Base-by-base conservation (phyloP, 2,888 invertebrate species). In the Oegoconia quadripuncta region DNA sequence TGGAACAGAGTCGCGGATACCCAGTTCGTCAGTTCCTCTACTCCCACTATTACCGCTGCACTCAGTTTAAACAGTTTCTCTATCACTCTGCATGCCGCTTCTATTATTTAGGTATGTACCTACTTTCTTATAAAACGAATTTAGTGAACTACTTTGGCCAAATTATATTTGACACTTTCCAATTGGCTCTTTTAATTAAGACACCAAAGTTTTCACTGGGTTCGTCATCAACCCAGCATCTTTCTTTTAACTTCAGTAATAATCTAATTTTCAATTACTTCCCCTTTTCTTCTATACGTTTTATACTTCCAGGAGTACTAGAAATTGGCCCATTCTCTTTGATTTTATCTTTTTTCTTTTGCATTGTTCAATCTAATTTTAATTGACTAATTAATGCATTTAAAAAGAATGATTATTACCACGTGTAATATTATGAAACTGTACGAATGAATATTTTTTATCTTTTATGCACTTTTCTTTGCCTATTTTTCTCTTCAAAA, bases 1-100 rank as follows among this genome's bases (percentile, higher is more conserved):
- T 70, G 67, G 58, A 71, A 67, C 70, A 70, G 74, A 71, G 73
- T 73, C 75, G 75, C 70, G 79, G 76, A 68, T 64, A 60, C 68
- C 65, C 62, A 69, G 64, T 69, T 77, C 71, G 71, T 75, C 76
- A 66, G 61, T 69, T 74, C 71, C 69, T 76, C 59, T 67, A 72
- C 69, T 71, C 74, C 77, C 73, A 78, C 75, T 73, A 71, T 64
- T 70, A 79, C 75, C 73, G 66, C 64, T 74, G 71, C 79, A 87
- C 78, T 83, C 72, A 72, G 66, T 75, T 60, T 70, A 69, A 69
- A 76, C 71, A 74, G 61, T 71, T 71, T 74, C 65, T 83, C 75
- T 80, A 57, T 74, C 80, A 83, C 82, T 83, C 62, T 79, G 87
- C 87, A 87, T 87, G 87, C 67, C 55, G 87, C 87, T 87, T 86